Percentiles rank a stretch among this genome's conserved stretches.
Evolutionary conservation across 2,888 invertebrate species (phyloP).

Genomic region (Empis livida): DNA sequence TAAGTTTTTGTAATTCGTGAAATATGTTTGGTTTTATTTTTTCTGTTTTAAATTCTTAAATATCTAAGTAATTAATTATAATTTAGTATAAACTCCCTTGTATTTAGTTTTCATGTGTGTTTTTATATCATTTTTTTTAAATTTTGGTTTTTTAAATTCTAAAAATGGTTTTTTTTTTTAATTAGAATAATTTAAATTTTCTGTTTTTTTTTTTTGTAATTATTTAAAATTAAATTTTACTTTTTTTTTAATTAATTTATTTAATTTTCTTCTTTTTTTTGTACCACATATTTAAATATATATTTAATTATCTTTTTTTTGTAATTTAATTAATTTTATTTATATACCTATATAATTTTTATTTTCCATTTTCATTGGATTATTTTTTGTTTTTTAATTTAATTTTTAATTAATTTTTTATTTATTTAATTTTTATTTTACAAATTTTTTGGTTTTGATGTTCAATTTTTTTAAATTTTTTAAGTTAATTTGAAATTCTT

Average conservation of each 20-base stretch:
- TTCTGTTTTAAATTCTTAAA: background rate
- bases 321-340: background rate
- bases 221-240: background rate
- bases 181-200: conserved; percentile 1
- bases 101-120: conserved; percentile 34
- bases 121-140: conserved; percentile 9
- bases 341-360: background rate
- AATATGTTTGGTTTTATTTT: background rate
- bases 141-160: conserved; percentile 1
- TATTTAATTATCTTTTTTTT: conserved; percentile 1
- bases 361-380: background rate
- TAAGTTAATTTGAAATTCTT: no score
- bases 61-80: conserved; percentile 13
- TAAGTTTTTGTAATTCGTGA: no score
- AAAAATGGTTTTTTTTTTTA: conserved; percentile 3
- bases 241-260: background rate
- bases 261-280: background rate
- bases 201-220: conserved; percentile 9
- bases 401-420: conserved; percentile 15
- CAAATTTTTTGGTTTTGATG: conserved; percentile 10
- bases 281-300: background rate
- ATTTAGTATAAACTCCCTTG: conserved; percentile 35
- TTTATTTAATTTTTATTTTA: conserved; percentile 7
- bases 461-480: no score
- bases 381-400: background rate